Conservation (phyloP, 53 echinoderm and acorn worm genomes). For the Hippasteria phrygiana region DNA sequence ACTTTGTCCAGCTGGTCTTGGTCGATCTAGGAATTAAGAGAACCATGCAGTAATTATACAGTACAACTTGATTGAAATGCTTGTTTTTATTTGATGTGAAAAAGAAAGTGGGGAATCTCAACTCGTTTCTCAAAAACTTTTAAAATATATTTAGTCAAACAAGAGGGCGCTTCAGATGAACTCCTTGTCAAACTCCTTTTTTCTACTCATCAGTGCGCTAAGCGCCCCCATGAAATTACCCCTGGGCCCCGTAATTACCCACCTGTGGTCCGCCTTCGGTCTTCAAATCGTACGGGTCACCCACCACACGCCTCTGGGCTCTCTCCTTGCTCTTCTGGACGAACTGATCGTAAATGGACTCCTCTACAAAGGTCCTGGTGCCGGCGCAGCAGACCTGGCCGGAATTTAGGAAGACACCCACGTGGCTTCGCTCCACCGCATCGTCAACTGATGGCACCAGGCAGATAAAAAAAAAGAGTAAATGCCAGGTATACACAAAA, state of each 20-base stretch:
- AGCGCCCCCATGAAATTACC: background rate
- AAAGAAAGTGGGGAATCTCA: too few species aligned
- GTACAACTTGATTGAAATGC: too few species aligned
- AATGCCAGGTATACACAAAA: background rate
- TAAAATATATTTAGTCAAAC: too few species aligned
- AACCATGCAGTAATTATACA: background rate
- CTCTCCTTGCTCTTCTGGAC: conserved; percentile 60
- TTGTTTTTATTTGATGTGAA: too few species aligned
- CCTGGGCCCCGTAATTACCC: background rate
- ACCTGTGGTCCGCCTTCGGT: conserved; percentile 72
- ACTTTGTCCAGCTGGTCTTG: conserved; percentile 84
- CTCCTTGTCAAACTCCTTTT: background rate
- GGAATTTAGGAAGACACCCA: conserved; percentile 45
- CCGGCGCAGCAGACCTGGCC: conserved; percentile 72
- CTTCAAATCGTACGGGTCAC: conserved; percentile 46
- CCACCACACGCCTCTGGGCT: conserved; percentile 54
- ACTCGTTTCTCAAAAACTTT: too few species aligned
- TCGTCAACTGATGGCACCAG: conserved; percentile 58
- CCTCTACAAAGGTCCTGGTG: conserved; percentile 68
- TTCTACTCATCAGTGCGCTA: background rate
- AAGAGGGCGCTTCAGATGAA: too few species aligned
- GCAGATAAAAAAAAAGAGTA: background rate
- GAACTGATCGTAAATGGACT: conserved; percentile 72
- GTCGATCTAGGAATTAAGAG: conserved; percentile 72
- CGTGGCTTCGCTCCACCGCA: conserved; percentile 60